A percentile compares a stretch with the other conserved stretches of the same genome.
Conservation (phyloP, 2,888 invertebrate species). For the Sussaba pulchella region DNA sequence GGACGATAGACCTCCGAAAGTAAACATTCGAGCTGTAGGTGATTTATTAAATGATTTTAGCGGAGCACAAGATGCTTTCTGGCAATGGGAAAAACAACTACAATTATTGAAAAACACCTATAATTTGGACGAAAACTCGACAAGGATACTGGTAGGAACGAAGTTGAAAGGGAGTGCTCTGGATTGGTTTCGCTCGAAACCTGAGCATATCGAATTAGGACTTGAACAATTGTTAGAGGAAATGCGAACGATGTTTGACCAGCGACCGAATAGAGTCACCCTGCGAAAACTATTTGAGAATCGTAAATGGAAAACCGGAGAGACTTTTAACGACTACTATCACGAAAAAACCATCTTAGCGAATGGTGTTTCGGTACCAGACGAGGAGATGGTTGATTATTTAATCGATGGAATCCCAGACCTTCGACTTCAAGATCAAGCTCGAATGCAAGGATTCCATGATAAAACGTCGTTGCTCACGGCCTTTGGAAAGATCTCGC, state of each 20-base stretch:
- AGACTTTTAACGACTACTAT: conserved; percentile 65
- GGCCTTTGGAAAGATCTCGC: conserved; percentile 40
- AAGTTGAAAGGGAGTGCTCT: conserved; percentile 50
- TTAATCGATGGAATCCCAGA: conserved; percentile 66
- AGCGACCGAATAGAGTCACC: conserved; percentile 47
- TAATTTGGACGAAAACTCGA: conserved; percentile 5
- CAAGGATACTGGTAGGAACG: conserved; percentile 40
- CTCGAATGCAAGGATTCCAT: conserved; percentile 50
- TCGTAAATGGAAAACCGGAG: conserved; percentile 52
- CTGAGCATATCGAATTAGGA: conserved; percentile 45
- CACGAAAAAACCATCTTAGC: conserved; percentile 66
- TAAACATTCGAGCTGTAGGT: not conserved
- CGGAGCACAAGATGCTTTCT: conserved; percentile 23
- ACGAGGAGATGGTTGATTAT: conserved; percentile 65
- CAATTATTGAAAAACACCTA: conserved; percentile 1
- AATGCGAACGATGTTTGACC: conserved; percentile 64
- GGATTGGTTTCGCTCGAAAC: conserved; percentile 56
- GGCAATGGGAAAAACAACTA: conserved; percentile 17
- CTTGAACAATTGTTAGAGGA: conserved; percentile 48
- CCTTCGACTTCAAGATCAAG: conserved; percentile 55
- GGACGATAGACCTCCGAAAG: not conserved
- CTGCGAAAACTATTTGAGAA: conserved; percentile 59
- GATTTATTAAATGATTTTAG: conserved; percentile 30
- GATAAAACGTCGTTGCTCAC: not conserved
- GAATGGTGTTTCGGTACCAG: conserved; percentile 58